A percentile compares a stretch with the other conserved stretches of the same genome.
These are phyloP conservation scores for Haplotaxodon microlepis DNA, from an alignment of 2,113 vertebrate species.

Conservation along the genomic window DNA sequence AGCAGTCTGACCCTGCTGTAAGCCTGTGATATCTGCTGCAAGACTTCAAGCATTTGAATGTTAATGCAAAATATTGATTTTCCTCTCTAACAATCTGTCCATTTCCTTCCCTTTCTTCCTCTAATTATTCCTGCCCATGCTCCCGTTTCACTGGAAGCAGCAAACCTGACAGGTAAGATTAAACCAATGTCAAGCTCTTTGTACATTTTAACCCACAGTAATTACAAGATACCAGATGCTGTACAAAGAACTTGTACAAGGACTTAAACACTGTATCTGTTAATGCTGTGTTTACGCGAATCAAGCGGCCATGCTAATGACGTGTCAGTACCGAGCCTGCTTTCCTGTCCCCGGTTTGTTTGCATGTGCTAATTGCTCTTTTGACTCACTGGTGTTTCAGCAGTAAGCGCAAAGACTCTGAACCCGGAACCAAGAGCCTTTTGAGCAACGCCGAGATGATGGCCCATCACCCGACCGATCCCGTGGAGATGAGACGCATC, in stretches of 20 bases:
- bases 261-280: neutral
- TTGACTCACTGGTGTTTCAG: slow-evolving; percentile 28
- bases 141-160: slow-evolving; percentile 75
- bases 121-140: slow-evolving; percentile 47
- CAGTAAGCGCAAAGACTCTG: slow-evolving; percentile 94
- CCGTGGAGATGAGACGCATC: slow-evolving; percentile 95
- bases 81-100: slow-evolving; percentile 53
- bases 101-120: slow-evolving; percentile 54
- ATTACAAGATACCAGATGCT: slow-evolving; percentile 12
- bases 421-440: slow-evolving; percentile 92
- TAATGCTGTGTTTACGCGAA: slow-evolving; percentile 5
- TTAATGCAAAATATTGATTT: slow-evolving; percentile 71
- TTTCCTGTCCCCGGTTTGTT: neutral
- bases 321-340: neutral
- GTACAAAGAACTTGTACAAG: neutral
- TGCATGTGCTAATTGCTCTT: slow-evolving; percentile 37
- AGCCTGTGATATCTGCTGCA: slow-evolving; percentile 41
- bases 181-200: slow-evolving; percentile 50
- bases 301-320: slow-evolving; percentile 11
- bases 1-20: slow-evolving; percentile 17
- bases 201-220: slow-evolving; percentile 39
- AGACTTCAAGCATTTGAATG: slow-evolving; percentile 66
- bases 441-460: slow-evolving; percentile 89
- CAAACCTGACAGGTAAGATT: slow-evolving; percentile 96
- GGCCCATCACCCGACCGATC: slow-evolving; percentile 94